Percentiles rank a stretch among this genome's conserved stretches.
Evolutionary conservation across 2,113 vertebrate genomes (phyloP).

Genomic region (Pomatorhinus ruficollis): DNA sequence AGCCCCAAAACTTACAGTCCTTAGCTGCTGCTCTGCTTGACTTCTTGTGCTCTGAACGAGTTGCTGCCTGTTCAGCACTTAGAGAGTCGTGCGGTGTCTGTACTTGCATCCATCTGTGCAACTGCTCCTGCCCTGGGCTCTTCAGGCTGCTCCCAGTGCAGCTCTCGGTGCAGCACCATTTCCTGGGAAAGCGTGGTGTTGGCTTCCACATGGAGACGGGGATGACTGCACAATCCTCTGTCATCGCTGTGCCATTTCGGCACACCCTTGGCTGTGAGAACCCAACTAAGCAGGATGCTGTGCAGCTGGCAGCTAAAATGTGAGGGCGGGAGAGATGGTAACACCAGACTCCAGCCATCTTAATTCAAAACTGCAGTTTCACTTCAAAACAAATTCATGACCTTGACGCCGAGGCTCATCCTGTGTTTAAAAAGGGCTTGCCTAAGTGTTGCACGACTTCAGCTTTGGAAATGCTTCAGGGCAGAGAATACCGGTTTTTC

Average conservation of each 20-base stretch:
- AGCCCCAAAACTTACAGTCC: background rate
- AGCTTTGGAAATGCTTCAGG: background rate
- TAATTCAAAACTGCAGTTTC: background rate
- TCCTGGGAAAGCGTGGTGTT: background rate
- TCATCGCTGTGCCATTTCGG: fast-evolving
- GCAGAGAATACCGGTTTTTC: constrained; percentile 4
- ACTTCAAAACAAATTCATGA: background rate
- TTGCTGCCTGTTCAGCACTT: background rate
- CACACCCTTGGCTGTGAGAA: background rate
- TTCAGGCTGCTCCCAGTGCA: background rate
- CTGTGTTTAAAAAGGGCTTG: background rate
- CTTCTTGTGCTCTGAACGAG: background rate
- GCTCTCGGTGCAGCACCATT: background rate
- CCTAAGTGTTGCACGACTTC: background rate
- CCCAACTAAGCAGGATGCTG: background rate
- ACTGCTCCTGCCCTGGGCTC: background rate
- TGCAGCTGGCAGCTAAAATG: background rate
- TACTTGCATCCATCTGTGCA: background rate
- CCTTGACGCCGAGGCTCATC: background rate
- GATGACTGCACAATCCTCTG: background rate
- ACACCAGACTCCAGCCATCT: background rate
- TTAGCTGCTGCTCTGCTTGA: background rate
- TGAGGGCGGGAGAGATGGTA: background rate
- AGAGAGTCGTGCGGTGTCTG: fast-evolving
- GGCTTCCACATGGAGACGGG: background rate